These are phyloP conservation scores for Cinara cedri DNA, from an alignment of 2,888 invertebrate species.

Conservation along the genomic window DNA sequence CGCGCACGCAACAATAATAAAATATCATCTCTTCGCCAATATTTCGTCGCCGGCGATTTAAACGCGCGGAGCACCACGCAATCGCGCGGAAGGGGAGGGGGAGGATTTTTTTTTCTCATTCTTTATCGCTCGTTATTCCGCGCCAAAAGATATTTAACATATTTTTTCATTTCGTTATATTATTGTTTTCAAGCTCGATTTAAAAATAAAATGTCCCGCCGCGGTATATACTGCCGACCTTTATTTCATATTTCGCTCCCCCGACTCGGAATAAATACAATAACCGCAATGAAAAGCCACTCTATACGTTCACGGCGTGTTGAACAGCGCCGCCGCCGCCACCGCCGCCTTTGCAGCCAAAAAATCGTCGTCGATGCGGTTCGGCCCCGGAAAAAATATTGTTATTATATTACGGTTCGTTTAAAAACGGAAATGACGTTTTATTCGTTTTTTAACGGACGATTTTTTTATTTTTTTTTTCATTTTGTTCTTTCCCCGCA, in stretches of 20 bases:
- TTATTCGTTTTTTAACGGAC: not conserved
- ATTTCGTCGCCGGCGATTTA: slow-evolving; percentile 37
- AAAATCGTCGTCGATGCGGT: not conserved
- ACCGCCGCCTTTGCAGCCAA: not conserved
- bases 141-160: no score
- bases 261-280: not conserved
- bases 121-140: no score
- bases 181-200: no score
- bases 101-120: no score
- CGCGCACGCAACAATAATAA: no score
- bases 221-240: no score
- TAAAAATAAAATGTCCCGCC: slow-evolving; percentile 9
- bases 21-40: no score
- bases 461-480: not conserved
- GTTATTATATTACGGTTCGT: slow-evolving; percentile 15
- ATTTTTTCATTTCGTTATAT: no score
- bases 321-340: not conserved
- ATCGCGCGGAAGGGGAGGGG: no score
- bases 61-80: slow-evolving; percentile 13
- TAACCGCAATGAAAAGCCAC: slow-evolving; percentile 9
- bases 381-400: slow-evolving; percentile 6
- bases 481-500: no score
- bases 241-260: not conserved
- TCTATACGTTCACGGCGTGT: slow-evolving; percentile 19
- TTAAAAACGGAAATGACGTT: slow-evolving; percentile 33